Evolutionary conservation across 2,888 invertebrate species (phyloP).

Genomic region (Euspilapteryx auroguttella): DNA sequence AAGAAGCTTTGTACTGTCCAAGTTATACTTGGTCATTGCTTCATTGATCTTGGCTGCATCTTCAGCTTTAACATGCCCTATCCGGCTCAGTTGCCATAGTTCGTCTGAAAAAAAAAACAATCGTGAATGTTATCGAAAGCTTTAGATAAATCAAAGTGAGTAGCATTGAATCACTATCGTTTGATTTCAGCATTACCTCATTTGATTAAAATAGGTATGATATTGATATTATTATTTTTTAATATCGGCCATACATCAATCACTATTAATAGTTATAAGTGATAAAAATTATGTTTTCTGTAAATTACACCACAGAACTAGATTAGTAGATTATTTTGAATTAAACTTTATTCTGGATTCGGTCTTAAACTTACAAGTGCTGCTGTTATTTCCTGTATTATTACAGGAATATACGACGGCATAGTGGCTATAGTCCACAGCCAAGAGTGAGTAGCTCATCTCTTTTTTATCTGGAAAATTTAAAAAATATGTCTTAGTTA

Average conservation of each 20-base stretch:
- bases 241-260: too few species aligned
- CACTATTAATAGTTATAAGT: too few species aligned
- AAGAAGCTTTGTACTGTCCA: constrained; percentile 24
- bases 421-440: constrained; percentile 44
- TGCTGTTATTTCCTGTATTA: constrained; percentile 27
- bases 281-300: too few species aligned
- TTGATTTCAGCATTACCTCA: too few species aligned
- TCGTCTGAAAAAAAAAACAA: constrained; percentile 25
- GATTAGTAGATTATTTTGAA: too few species aligned
- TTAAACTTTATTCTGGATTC: too few species aligned
- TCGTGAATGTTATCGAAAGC: too few species aligned
- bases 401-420: constrained; percentile 41
- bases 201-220: too few species aligned
- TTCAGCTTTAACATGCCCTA: constrained; percentile 32
- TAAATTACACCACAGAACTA: too few species aligned
- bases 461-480: constrained; percentile 29
- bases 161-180: too few species aligned
- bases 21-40: constrained; percentile 26
- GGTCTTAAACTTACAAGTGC: constrained; percentile 47
- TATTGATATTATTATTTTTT: background rate
- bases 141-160: too few species aligned
- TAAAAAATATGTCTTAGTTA: too few species aligned
- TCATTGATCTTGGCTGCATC: constrained; percentile 29
- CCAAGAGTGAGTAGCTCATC: constrained; percentile 34
- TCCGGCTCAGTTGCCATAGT: constrained; percentile 40